Percentiles rank a stretch among this genome's conserved stretches.
Evolutionary conservation across 1,140 invertebrate species (phyloP).

Genomic region (Drosophila punjabiensis): DNA sequence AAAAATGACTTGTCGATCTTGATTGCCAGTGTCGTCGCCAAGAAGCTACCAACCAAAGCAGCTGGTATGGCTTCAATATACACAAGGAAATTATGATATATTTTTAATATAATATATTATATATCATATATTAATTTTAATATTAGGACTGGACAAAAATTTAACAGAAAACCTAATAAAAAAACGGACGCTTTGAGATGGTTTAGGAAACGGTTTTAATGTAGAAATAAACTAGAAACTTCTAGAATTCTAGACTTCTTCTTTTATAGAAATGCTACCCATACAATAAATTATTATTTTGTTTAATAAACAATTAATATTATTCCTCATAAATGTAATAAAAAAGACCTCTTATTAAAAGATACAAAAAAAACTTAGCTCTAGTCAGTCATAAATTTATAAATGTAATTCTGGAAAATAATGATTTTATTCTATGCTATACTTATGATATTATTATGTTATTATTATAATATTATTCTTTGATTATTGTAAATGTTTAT

Average conservation of each 20-base stretch:
- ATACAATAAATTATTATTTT: not conserved
- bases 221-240: not conserved
- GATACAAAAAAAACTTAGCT: too few species aligned
- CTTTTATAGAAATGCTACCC: not conserved
- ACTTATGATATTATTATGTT: too few species aligned
- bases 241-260: not conserved
- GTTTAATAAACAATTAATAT: not conserved
- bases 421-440: too few species aligned
- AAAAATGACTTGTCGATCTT: slow-evolving; percentile 66
- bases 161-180: too few species aligned
- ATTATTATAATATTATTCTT: too few species aligned
- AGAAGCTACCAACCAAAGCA: slow-evolving; percentile 35
- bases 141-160: too few species aligned
- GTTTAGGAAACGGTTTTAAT: not conserved
- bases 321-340: not conserved
- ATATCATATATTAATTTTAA: too few species aligned
- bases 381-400: too few species aligned
- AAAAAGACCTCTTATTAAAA: too few species aligned
- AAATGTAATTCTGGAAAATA: too few species aligned
- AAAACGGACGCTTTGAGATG: not conserved
- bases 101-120: not conserved
- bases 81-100: not conserved
- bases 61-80: not conserved
- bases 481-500: too few species aligned
- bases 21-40: slow-evolving; percentile 49